Conservation (phyloP, 2,888 invertebrate genomes). For the Pterostichus madidus region DNA sequence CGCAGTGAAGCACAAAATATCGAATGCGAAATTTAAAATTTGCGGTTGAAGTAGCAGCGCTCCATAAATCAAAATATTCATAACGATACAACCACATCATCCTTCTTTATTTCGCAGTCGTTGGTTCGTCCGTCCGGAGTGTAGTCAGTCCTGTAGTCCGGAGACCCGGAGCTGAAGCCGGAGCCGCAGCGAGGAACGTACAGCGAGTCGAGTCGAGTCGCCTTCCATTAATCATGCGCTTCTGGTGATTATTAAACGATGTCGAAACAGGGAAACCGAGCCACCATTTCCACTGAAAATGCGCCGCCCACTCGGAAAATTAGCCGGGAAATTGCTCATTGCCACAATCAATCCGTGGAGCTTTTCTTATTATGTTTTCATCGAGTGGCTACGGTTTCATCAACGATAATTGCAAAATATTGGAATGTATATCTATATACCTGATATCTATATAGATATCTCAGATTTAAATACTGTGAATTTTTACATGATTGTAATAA, state of each 20-base stretch:
- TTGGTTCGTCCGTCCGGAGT: conserved; percentile 9
- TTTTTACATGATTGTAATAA: no score
- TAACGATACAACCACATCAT: conserved; percentile 61
- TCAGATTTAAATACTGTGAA: no score
- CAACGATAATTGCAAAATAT: neutral
- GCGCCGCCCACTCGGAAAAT: conserved; percentile 40
- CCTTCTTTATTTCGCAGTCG: conserved; percentile 56
- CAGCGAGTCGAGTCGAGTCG: neutral
- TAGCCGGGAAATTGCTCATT: conserved; percentile 36
- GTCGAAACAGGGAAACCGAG: conserved; percentile 54
- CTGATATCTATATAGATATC: no score
- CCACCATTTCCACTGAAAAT: conserved; percentile 4
- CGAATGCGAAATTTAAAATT: conserved; percentile 46
- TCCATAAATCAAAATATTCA: conserved; percentile 67
- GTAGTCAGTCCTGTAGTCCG: neutral
- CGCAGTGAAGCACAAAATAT: conserved; percentile 31
- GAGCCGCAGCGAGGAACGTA: neutral
- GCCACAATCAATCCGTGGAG: neutral
- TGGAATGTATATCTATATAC: no score
- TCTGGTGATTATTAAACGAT: conserved; percentile 63
- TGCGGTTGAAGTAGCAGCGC: conserved; percentile 35
- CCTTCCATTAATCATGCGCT: conserved; percentile 59
- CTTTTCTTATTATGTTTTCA: neutral
- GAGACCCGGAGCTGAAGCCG: no score
- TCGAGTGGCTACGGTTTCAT: neutral